Conservation (phyloP, 2,797 vertebrate genomes). For the Eidolon dupreanum region DNA sequence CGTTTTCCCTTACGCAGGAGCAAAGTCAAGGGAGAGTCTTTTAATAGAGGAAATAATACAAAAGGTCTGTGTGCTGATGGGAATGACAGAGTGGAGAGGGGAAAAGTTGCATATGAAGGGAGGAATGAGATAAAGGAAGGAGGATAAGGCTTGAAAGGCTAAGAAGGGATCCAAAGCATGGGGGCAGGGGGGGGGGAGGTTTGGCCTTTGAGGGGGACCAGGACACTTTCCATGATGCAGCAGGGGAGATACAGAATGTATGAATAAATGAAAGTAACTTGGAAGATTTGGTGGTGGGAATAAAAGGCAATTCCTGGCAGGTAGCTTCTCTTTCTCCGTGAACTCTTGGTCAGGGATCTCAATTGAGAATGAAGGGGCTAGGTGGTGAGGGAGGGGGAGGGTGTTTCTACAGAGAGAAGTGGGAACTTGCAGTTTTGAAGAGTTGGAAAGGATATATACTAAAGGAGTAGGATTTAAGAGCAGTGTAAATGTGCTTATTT, state of each 20-base stretch:
- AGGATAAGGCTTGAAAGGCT: not conserved
- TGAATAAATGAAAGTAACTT: not conserved
- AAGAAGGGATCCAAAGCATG: not conserved
- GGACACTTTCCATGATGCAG: accelerated
- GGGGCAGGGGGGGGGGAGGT: no score
- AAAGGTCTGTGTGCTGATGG: not conserved
- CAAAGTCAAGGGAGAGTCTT: not conserved
- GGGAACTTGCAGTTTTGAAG: not conserved
- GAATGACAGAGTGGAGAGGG: not conserved
- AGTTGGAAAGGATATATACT: not conserved
- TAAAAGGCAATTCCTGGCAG: not conserved
- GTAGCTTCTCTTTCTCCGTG: not conserved
- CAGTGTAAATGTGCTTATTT: not conserved
- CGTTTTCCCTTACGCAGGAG: not conserved
- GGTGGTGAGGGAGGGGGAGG: not conserved
- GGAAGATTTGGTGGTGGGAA: not conserved
- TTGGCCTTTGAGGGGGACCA: not conserved
- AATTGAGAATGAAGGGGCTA: not conserved
- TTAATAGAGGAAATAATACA: not conserved
- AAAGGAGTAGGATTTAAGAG: not conserved
- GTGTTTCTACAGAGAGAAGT: not conserved
- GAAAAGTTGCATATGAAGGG: not conserved
- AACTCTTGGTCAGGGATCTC: not conserved
- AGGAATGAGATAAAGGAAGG: not conserved
- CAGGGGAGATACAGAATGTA: no score